Percentiles rank a stretch among this genome's conserved stretches.
These are phyloP conservation scores for Pseudomyrmex cubaensis DNA, from an alignment of 1,140 invertebrate genomes.

Conservation along the genomic window DNA sequence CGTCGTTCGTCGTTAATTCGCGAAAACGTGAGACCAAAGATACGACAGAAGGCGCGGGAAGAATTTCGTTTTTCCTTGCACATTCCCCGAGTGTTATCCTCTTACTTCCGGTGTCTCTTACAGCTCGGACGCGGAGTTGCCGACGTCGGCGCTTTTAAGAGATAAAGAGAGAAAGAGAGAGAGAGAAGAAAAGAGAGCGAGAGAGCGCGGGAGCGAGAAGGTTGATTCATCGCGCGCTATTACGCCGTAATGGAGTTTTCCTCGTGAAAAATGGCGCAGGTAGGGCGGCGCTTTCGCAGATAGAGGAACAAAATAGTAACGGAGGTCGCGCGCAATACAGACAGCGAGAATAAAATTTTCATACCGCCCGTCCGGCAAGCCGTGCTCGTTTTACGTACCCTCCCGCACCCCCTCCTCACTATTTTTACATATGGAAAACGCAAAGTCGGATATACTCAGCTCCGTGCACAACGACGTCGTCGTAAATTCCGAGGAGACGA, in stretches of 20 bases:
- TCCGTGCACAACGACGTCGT: constrained; percentile 3
- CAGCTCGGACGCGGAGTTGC: constrained; percentile 62
- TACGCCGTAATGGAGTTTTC: constrained; percentile 78
- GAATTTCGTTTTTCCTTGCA: constrained; percentile 45
- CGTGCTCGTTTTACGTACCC: neutral
- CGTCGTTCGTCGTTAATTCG: constrained; percentile 51
- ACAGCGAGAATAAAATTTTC: constrained; percentile 71
- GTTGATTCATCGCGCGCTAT: constrained; percentile 81
- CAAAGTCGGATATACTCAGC: constrained; percentile 39
- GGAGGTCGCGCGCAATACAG: constrained; percentile 56
- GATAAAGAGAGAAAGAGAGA: constrained; percentile 46
- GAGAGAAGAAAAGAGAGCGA: neutral
- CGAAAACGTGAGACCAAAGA: constrained; percentile 25
- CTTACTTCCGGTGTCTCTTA: constrained; percentile 60
- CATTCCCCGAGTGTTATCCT: constrained; percentile 41
- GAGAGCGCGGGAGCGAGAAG: neutral
- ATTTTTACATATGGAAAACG: constrained; percentile 39
- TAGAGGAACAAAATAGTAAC: constrained; percentile 47
- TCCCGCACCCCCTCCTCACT: neutral
- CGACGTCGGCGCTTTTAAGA: constrained; percentile 71
- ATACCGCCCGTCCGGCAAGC: constrained; percentile 60
- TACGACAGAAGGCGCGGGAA: constrained; percentile 56
- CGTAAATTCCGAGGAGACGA: constrained; percentile 37
- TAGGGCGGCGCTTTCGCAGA: constrained; percentile 68
- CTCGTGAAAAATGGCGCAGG: constrained; percentile 79